Evolutionary conservation across 2,113 vertebrate genomes (phyloP).

Genomic region (Ascaphus truei): DNA sequence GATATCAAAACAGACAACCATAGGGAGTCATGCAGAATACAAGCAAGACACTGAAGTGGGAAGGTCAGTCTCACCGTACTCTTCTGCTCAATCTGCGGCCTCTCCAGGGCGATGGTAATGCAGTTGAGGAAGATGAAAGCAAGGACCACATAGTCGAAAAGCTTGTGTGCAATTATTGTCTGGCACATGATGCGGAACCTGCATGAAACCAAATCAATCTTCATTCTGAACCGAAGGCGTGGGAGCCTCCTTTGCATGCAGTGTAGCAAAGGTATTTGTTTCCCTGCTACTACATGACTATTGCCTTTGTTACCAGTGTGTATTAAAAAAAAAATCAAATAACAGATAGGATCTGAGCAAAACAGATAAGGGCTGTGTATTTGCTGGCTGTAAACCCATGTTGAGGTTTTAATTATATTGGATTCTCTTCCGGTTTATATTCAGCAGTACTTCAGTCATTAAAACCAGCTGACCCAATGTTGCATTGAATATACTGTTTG

Average conservation of each 20-base stretch:
- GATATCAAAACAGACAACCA: neutral
- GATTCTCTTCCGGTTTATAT: neutral
- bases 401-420: neutral
- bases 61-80: constrained; percentile 76
- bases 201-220: constrained; percentile 18
- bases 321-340: neutral
- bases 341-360: neutral
- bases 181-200: constrained; percentile 93
- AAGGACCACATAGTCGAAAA: constrained; percentile 93
- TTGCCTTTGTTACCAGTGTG: neutral
- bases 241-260: neutral
- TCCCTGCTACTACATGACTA: neutral
- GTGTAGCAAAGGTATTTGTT: neutral
- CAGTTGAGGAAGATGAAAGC: constrained; percentile 98
- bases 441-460: constrained; percentile 13
- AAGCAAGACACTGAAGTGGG: neutral
- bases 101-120: constrained; percentile 95
- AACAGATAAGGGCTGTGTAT: neutral
- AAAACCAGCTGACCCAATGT: neutral
- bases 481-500: constrained; percentile 4
- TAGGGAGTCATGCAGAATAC: neutral
- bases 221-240: neutral
- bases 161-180: constrained; percentile 91
- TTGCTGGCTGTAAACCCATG: neutral
- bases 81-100: constrained; percentile 91